Conservation (phyloP, 2,797 vertebrate species). For the Ceyx erithaca region DNA sequence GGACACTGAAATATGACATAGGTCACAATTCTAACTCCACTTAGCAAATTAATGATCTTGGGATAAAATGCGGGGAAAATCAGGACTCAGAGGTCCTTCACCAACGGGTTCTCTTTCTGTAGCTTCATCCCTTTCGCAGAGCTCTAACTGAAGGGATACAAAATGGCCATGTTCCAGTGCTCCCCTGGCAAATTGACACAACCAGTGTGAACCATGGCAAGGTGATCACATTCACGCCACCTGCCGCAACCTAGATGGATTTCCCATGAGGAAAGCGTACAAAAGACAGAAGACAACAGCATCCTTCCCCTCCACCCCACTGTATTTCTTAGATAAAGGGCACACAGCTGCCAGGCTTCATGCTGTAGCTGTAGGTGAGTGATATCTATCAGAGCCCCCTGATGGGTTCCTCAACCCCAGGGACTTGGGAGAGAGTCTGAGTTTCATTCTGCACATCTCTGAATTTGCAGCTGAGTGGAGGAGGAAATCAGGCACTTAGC, state of each 20-base stretch:
- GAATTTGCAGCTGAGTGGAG: neutral
- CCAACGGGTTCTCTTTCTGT: neutral
- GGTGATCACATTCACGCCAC: neutral
- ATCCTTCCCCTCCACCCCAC: neutral
- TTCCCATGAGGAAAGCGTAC: neutral
- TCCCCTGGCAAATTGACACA: neutral
- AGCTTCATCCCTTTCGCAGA: neutral
- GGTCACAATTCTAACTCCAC: neutral
- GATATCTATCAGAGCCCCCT: neutral
- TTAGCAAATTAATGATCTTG: neutral
- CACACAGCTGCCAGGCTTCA: neutral
- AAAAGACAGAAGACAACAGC: neutral
- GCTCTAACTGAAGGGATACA: neutral
- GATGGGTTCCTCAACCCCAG: neutral
- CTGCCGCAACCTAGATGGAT: neutral
- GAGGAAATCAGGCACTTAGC: neutral
- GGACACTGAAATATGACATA: neutral
- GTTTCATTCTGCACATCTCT: neutral
- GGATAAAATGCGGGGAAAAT: neutral
- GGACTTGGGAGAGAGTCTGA: neutral
- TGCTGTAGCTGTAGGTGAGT: neutral
- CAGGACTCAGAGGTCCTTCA: neutral
- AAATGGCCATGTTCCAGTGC: neutral
- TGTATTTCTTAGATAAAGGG: neutral
- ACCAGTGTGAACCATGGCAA: neutral